A percentile compares a stretch with the other conserved stretches of the same genome.
Conservation (phyloP, 2,113 vertebrate genomes). For the Xyliphius kryptos region DNA sequence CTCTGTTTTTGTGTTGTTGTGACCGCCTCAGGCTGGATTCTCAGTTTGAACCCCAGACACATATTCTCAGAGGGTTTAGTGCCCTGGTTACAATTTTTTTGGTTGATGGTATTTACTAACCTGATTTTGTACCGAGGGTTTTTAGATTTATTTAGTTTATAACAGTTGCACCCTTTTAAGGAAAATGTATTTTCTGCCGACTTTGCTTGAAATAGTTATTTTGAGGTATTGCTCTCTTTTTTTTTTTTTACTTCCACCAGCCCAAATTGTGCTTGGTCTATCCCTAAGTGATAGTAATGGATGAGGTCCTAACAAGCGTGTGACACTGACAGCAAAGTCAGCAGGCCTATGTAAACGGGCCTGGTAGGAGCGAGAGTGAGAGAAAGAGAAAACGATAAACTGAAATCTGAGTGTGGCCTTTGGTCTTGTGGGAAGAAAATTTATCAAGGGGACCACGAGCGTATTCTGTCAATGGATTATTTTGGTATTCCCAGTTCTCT, state of each 20-base stretch:
- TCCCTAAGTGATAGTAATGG: slow-evolving; percentile 68
- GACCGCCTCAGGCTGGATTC: not conserved
- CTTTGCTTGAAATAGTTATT: too few species aligned
- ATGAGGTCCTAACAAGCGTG: slow-evolving; percentile 70
- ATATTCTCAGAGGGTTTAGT: not conserved
- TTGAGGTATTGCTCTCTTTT: too few species aligned
- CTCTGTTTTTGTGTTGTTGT: not conserved
- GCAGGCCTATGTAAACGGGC: slow-evolving; percentile 67
- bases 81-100: not conserved
- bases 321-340: slow-evolving; percentile 73
- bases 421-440: slow-evolving; percentile 37
- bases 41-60: not conserved
- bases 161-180: too few species aligned
- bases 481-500: too few species aligned
- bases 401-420: slow-evolving; percentile 59
- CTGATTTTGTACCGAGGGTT: not conserved
- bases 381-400: slow-evolving; percentile 40
- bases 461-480: not conserved
- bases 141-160: not conserved
- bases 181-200: too few species aligned
- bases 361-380: slow-evolving; percentile 49
- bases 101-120: not conserved
- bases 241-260: too few species aligned
- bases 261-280: slow-evolving; percentile 62
- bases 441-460: not conserved